Evolutionary conservation across 2,888 invertebrate genomes (phyloP), one percentile per base, ranked within the genome.

Genomic region (Andrena camellia): DNA sequence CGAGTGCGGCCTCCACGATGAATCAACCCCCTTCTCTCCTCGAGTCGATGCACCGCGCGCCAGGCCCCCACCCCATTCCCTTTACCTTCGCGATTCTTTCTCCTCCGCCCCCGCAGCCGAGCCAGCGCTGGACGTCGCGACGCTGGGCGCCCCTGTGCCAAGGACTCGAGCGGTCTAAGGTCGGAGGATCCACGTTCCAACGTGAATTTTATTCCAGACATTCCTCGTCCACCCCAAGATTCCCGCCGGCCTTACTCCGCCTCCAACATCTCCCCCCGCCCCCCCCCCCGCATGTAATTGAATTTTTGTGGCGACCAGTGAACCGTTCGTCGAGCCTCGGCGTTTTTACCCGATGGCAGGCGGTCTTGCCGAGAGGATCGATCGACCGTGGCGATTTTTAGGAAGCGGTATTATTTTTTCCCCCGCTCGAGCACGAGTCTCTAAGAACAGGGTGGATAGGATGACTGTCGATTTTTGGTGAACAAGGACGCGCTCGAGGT

Each of bases 11-110:
- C 72, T 79, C 80, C 70, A 69, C 86, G 90, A 89, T 91, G 92
- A 92, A 91, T 91, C 91, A 91, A 90, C 89, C 90, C 90, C 91
- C 90, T 87, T 84, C 73, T 67, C 83, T 70, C 85, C 64, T 57
- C 86, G 80, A 83, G 83, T 80, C 88, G 86, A 89, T 78, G 84
- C 79, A 88, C 84, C 83, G 72, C 59, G 73, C 77, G 68, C 80
- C 66, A 78, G 64, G 67, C 17, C 63, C 69, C 66, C 66, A 26
- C 48, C 62, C 60, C 50, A 13, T 60, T 54, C 63, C 75, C 59
- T 31, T 72, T 69, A 68, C 78, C 64, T 62, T 59, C 76, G n/a
- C 74, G 31, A 54, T 63, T 75, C 81, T 77, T 74, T 81, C 82
- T 23, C 70, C 57, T 23, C 4, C 73, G 64, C 71, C 76, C 78